phyloP scores from a whole-genome alignment of 2,797 vertebrate species.

The Poecilia velifera region DNA sequence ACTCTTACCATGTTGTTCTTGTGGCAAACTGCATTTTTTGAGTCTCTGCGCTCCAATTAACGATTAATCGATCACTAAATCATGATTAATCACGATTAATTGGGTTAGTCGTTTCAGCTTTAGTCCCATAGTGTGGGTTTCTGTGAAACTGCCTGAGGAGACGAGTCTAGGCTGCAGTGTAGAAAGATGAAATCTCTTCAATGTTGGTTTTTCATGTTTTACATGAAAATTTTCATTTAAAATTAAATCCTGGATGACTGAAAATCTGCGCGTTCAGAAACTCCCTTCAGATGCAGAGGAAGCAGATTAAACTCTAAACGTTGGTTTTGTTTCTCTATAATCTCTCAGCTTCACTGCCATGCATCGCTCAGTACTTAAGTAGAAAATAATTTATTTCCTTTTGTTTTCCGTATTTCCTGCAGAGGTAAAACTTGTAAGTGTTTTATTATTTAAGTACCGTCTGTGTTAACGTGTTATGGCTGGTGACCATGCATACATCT shows the following conservation, averaged over 20 bases:
- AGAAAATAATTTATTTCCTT: constrained; percentile 89
- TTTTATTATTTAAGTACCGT: constrained; percentile 94
- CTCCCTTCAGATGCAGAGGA: constrained; percentile 13
- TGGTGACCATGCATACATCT: constrained; percentile 94
- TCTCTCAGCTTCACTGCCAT: constrained; percentile 70
- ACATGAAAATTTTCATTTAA: background rate
- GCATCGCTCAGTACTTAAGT: constrained; percentile 71
- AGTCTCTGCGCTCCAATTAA: background rate
- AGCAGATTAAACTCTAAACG: background rate
- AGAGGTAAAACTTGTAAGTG: constrained; percentile 85
- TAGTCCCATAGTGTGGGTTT: background rate
- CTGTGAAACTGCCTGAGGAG: background rate
- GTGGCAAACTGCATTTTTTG: background rate
- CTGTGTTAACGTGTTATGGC: constrained; percentile 95
- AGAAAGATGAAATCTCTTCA: background rate
- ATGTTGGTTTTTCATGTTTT: background rate
- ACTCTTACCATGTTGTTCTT: background rate
- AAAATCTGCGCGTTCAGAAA: constrained; percentile 18
- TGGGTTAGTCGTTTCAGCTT: background rate
- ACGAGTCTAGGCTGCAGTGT: background rate
- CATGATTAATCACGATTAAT: background rate
- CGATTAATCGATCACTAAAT: background rate
- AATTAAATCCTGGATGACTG: background rate
- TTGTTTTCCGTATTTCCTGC: constrained; percentile 63
- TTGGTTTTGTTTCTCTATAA: constrained; percentile 18